Evolutionary conservation across 2,113 vertebrate species (phyloP), one percentile per base, ranked within the genome.

Genomic region (Amblyornis subalaris): DNA sequence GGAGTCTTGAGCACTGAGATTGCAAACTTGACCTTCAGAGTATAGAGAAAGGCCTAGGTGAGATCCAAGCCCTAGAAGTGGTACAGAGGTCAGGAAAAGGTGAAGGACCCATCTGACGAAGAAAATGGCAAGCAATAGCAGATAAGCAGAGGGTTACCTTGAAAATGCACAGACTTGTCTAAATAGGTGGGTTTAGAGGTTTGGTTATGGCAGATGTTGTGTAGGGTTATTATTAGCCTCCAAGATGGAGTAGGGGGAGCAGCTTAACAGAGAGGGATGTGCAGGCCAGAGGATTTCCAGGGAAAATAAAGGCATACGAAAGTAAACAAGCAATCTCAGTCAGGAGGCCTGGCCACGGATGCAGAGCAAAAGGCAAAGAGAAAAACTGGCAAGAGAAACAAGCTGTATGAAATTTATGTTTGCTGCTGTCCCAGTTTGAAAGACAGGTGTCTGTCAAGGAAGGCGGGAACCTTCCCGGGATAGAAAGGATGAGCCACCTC

Each of bases 21-120:
- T 67, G 17, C 18, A 35, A 26, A 15, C 19, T 44, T 57, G 24
- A 20, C 33, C 26, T 76, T 54, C 33, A 35, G 61, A n/a, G 15
- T 4, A 3, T 0, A 60, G 38, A 28, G 74, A 17, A 36, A 5
- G 3, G 9, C 33, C 8, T 7, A 48, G 40, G 7, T 2, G 4
- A 66, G 33, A 51, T 28, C 8, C 0, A 5, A 45, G 35, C 29
- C 35, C 31, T 64, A 23, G 26, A 26, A 65, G 38, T 5, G 0
- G 7, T 76, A 35, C 12, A 40, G 53, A 42, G 58, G 6, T 54
- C 23, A 28, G 62, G 38, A 82, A 58, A 45, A 81, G 54, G 29
- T 2, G 1, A 26, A 42, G 19, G 48, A 62, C 17, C 13, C 2
- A 0, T 31, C 26, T 64, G 35, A 45, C 26, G 38, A 14, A 35